A percentile compares a stretch with the other conserved stretches of the same genome.
Conservation (phyloP, 2,797 vertebrate genomes). For the Eulemur rubriventer region DNA sequence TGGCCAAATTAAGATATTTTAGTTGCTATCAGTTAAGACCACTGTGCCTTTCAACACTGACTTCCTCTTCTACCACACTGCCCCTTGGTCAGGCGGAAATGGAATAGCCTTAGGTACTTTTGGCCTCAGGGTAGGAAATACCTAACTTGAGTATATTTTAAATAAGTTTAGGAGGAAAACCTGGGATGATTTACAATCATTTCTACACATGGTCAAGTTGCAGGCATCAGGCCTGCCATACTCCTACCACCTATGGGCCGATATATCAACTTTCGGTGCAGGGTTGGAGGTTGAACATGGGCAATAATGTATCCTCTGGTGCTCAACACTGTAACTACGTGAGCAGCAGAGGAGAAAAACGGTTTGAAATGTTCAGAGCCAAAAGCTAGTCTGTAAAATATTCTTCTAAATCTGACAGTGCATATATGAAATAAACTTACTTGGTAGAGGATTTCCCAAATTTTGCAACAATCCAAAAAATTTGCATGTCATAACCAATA, state of each 20-base stretch:
- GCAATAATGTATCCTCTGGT: neutral
- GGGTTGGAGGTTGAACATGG: neutral
- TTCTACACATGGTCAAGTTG: neutral
- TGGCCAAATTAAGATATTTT: neutral
- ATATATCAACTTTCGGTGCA: fast-evolving
- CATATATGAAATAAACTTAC: neutral
- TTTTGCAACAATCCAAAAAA: constrained; percentile 1
- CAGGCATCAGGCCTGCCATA: neutral
- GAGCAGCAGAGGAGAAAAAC: neutral
- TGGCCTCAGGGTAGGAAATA: neutral
- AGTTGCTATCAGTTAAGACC: neutral
- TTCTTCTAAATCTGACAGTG: neutral
- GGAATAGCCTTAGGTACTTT: neutral
- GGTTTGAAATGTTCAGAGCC: neutral
- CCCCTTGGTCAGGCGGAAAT: neutral
- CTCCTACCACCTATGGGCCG: neutral
- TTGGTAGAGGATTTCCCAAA: neutral
- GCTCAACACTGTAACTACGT: neutral
- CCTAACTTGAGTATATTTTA: neutral
- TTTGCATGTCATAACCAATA: neutral
- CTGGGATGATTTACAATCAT: neutral
- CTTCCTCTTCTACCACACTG: neutral
- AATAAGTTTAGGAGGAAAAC: neutral
- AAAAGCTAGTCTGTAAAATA: neutral
- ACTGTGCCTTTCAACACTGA: neutral